Base-by-base conservation (phyloP, 1,140 invertebrate species). In the Drosophila tropicalis region DNA sequence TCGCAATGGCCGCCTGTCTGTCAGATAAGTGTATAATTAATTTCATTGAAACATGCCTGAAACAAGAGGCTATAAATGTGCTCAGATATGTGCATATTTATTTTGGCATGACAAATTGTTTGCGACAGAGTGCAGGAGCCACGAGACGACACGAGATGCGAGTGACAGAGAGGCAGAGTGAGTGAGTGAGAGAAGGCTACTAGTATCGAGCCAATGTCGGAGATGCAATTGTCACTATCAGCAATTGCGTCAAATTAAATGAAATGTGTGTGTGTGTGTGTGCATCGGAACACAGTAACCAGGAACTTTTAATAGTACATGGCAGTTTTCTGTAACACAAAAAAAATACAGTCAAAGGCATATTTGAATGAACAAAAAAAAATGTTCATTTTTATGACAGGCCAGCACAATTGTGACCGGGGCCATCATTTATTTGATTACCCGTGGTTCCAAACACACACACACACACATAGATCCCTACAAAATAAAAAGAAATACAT, bases 1-100 rank as follows among this genome's bases (percentile, higher is more conserved):
- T 76, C 63, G 68, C 62, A 83, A 74, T 66, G 29, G 67, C 62
- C 44, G 51, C 56, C 74, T 68, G 72, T 44, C 69, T 72, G 67
- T 67, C 72, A 64, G 64, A 79, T 79, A 81, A 72, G 64, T 79
- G 79, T 79, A 72, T 83, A 87, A 83, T 87, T 83, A 77, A 79
- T 87, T 79, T 82, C 70, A 72, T 73, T 56, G 64, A 25, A 65
- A 70, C 61, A 68, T 54, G 40, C 41, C 44, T 70, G 17, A 40
- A 51, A 63, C 61, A 62, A 36, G 25, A 32, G 44, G 44, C 44
- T 51, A 51, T 51, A 51, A 51, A 51, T 51, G 44, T 51, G 17
- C 44, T 51, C 44, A 51, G 44, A 51, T 51, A 51, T 51, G 19
- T 51, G 44, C 34, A n/a, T 40, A 17, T 25, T 70, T 74, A 61